Conservation (phyloP, 1,140 invertebrate species). For the Drosophila jambulina region DNA sequence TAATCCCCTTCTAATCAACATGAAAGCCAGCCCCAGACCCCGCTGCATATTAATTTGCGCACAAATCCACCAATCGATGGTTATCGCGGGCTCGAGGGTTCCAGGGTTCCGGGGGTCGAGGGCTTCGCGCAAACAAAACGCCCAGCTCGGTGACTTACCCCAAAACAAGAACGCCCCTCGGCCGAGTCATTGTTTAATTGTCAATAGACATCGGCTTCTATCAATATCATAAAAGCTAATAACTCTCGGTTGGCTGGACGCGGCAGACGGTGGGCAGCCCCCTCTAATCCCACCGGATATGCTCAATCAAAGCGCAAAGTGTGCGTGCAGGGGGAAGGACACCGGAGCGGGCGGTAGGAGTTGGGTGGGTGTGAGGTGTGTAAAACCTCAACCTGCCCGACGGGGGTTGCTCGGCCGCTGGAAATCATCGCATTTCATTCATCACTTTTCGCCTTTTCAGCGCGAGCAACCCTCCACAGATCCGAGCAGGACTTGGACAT, state of each 20-base stretch:
- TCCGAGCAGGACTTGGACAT: slow-evolving; percentile 51
- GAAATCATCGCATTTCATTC: slow-evolving; percentile 84
- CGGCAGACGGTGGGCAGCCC: slow-evolving; percentile 63
- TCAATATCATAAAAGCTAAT: slow-evolving; percentile 85
- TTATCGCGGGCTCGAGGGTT: slow-evolving; percentile 35
- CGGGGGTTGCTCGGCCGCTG: slow-evolving; percentile 62
- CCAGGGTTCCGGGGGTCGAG: slow-evolving; percentile 31
- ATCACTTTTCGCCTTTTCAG: slow-evolving; percentile 83
- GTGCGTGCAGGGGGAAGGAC: slow-evolving; percentile 52
- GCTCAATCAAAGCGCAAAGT: slow-evolving; percentile 84
- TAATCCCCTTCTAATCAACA: slow-evolving; percentile 76
- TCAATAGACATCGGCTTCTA: slow-evolving; percentile 84
- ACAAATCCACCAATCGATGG: slow-evolving; percentile 50
- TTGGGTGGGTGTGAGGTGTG: slow-evolving; percentile 19
- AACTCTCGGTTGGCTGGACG: slow-evolving; percentile 82
- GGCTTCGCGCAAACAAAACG: slow-evolving; percentile 57
- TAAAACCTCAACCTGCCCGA: slow-evolving; percentile 60
- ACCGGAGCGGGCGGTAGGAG: slow-evolving; percentile 28
- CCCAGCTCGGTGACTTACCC: slow-evolving; percentile 59
- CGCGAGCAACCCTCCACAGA: slow-evolving; percentile 63
- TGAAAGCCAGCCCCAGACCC: slow-evolving; percentile 49
- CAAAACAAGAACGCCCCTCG: slow-evolving; percentile 38
- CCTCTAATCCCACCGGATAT: slow-evolving; percentile 84
- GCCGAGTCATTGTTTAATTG: slow-evolving; percentile 81
- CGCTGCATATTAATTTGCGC: slow-evolving; percentile 60